Conservation (phyloP, 2,113 vertebrate genomes). For the Chitala chitala region DNA sequence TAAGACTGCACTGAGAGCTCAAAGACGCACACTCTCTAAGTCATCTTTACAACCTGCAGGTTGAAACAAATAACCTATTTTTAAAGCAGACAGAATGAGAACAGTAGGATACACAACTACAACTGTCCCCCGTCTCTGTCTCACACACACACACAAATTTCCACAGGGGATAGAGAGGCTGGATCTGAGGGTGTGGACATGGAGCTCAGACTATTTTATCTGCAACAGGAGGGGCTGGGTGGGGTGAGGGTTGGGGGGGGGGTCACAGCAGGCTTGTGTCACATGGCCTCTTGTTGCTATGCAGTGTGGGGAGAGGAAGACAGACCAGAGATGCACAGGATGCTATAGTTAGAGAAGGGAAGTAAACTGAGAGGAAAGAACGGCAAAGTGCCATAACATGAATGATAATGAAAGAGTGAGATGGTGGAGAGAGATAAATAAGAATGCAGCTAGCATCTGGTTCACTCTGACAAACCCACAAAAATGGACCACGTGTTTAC, state of each 20-base stretch:
- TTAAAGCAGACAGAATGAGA: background rate
- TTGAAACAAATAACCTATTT: background rate
- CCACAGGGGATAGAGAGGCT: background rate
- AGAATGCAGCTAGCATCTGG: no score
- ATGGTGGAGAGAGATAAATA: no score
- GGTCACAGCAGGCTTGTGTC: background rate
- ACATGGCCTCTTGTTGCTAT: constrained; percentile 14
- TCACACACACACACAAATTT: no score
- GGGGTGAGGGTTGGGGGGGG: background rate
- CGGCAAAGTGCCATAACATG: no score
- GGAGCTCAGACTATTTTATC: no score
- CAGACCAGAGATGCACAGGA: background rate
- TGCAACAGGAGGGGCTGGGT: no score
- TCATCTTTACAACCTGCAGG: background rate
- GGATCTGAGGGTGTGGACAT: background rate
- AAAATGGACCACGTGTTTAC: no score
- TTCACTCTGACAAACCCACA: no score
- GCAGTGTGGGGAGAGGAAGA: background rate
- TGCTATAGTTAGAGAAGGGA: background rate
- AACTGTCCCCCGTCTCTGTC: background rate
- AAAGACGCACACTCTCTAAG: background rate
- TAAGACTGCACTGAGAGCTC: no score
- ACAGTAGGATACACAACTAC: background rate
- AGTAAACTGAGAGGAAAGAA: background rate
- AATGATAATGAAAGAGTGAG: no score